phyloP scores from a whole-genome alignment of 2,797 vertebrate genomes.

The Naso thynnoides region DNA sequence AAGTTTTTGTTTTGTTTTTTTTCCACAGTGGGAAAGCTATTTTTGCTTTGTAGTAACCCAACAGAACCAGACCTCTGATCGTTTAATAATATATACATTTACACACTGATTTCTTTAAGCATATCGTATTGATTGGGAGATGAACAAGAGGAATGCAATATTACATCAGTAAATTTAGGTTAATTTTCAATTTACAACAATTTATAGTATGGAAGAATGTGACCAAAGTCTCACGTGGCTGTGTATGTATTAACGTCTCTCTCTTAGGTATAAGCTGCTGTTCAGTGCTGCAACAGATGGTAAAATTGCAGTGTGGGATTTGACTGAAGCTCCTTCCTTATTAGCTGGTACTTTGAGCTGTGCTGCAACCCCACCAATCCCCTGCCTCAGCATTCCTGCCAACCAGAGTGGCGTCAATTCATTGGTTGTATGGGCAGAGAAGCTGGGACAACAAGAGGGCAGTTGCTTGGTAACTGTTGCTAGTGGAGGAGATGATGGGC shows the following conservation, averaged over 20 bases:
- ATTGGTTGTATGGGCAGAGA: conserved; percentile 79
- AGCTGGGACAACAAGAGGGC: conserved; percentile 18
- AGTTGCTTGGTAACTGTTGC: conserved; percentile 86
- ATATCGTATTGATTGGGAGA: not conserved
- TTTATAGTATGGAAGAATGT: not conserved
- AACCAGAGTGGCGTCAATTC: conserved; percentile 94
- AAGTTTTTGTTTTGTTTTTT: not conserved
- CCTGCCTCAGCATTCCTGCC: conserved; percentile 79
- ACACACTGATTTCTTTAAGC: not conserved
- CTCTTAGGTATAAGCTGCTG: conserved; percentile 85
- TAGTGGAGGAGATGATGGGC: conserved; percentile 94
- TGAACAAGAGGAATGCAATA: not conserved
- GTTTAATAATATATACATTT: not conserved
- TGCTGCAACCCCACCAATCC: conserved; percentile 74
- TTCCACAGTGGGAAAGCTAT: not conserved
- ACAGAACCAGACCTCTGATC: not conserved
- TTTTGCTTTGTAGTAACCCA: not conserved
- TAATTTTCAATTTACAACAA: not conserved
- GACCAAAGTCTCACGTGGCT: not conserved
- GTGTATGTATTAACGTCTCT: not conserved
- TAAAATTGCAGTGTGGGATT: conserved; percentile 91
- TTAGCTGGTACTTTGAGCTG: conserved; percentile 74
- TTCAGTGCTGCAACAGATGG: conserved; percentile 94
- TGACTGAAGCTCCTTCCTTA: conserved; percentile 75
- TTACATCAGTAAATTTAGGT: not conserved